Evolutionary conservation across 2,113 vertebrate genomes (phyloP), one percentile per base, ranked within the genome.

Genomic region (Nibea coibor): DNA sequence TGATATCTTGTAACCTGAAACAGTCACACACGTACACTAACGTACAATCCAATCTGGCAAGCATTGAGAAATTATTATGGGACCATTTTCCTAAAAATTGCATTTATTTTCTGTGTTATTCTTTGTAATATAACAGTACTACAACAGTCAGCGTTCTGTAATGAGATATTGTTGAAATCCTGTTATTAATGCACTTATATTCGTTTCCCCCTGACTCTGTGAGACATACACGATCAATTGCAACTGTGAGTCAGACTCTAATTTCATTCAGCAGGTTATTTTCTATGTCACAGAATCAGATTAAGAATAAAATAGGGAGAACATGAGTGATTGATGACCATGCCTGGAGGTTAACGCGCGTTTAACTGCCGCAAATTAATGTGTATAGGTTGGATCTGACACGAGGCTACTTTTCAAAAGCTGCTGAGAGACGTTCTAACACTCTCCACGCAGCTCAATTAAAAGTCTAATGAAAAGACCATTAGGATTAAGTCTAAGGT

Each of bases 391-490:
- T 58, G 17, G 54, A 66, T 81, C 58, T 75, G 81, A 81, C 65
- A 65, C 47, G 31, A 51, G 35, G 70, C 71, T 35, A 42, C 69
- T 59, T 65, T 83, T 79, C 50, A 73, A 73, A 84, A 79, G 83
- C 69, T 66, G 73, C 77, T 58, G 28, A 81, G 69, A 82, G 81
- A 80, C 85, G 71, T 75, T 87, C 69, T 69, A 89, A 80, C 77
- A 57, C 83, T 85, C 79, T 72, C 68, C 35, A 64, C 16, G 31
- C 73, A 35, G 75, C 78, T 82, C 85, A 88, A 89, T 92, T 91
- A 93, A 87, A 89, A 75, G 69, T 50, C 81, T 87, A 81, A 92
- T 93, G 90, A 91, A 93, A 91, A 88, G 78, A 79, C 78, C 80
- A 87, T 93, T 89, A 88, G 54, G 85, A 85, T 84, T 75, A 91